These are phyloP conservation scores for Calidris pugnax DNA, from an alignment of 2,113 vertebrate species.

Conservation along the genomic window DNA sequence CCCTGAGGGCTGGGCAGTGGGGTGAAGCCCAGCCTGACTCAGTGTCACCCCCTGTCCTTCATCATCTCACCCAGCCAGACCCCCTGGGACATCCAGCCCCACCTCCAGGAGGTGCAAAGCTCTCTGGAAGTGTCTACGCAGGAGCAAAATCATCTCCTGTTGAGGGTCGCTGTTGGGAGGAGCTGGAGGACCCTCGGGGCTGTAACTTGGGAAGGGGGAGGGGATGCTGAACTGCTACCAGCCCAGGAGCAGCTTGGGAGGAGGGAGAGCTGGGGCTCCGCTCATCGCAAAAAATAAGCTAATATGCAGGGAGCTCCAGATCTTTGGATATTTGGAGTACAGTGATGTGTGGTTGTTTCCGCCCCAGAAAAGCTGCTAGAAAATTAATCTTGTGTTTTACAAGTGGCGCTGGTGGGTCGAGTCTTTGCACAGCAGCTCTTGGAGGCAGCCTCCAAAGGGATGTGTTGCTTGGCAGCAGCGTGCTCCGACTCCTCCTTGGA, in stretches of 20 bases:
- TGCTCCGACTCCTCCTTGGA: not conserved
- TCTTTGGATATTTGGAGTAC: not conserved
- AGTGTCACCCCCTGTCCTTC: fast-evolving
- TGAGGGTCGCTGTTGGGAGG: not conserved
- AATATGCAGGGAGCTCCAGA: not conserved
- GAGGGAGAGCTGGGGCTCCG: not conserved
- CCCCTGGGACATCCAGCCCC: not conserved
- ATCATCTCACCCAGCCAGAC: not conserved
- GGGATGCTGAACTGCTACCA: fast-evolving
- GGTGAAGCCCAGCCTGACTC: not conserved
- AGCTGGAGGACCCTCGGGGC: not conserved
- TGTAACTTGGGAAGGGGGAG: not conserved
- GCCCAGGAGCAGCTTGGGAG: not conserved
- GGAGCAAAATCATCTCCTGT: fast-evolving
- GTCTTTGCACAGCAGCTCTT: fast-evolving
- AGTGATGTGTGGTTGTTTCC: too few species aligned
- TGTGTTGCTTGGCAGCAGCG: fast-evolving
- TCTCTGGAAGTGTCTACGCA: fast-evolving
- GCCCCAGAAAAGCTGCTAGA: not conserved
- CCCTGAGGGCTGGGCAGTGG: not conserved
- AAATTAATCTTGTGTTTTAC: fast-evolving
- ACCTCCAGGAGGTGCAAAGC: not conserved
- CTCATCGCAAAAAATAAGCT: not conserved
- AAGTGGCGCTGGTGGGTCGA: not conserved
- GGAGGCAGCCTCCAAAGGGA: not conserved